These are phyloP conservation scores for Enoplosus armatus DNA, from an alignment of 2,797 vertebrate genomes.

Conservation along the genomic window DNA sequence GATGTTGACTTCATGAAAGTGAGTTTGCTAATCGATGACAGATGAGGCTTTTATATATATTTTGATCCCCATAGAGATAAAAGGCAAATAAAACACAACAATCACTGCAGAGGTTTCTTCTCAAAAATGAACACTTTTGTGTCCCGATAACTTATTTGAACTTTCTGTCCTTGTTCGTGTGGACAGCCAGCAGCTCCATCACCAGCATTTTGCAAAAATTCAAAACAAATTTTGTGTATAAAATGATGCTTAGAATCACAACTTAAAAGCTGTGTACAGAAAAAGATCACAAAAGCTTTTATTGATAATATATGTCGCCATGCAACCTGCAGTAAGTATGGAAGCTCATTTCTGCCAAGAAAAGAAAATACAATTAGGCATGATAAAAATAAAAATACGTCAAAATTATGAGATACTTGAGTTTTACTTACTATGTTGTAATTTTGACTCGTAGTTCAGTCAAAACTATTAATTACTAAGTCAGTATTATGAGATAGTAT, in stretches of 20 bases:
- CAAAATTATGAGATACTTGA: neutral
- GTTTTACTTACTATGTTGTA: neutral
- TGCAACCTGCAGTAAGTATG: neutral
- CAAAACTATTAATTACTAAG: neutral
- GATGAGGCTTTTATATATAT: neutral
- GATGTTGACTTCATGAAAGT: neutral
- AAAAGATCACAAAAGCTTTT: neutral
- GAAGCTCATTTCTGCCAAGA: constrained; percentile 21
- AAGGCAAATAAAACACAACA: neutral
- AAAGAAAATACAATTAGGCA: neutral
- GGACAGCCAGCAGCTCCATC: constrained; percentile 32
- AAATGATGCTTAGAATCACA: constrained; percentile 35
- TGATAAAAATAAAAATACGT: neutral
- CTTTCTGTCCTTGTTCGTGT: neutral
- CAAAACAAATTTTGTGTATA: neutral
- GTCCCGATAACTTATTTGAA: constrained; percentile 3
- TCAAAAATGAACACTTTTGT: constrained; percentile 17
- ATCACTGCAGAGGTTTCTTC: neutral
- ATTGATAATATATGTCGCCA: neutral
- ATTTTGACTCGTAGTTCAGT: neutral
- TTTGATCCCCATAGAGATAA: neutral
- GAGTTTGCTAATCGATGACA: neutral
- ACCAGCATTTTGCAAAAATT: constrained; percentile 48
- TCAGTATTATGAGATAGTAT: too few species aligned
- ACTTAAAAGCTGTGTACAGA: constrained; percentile 2